phyloP scores from a whole-genome alignment of 2,113 vertebrate species.

The Herpetotheres cachinnans region DNA sequence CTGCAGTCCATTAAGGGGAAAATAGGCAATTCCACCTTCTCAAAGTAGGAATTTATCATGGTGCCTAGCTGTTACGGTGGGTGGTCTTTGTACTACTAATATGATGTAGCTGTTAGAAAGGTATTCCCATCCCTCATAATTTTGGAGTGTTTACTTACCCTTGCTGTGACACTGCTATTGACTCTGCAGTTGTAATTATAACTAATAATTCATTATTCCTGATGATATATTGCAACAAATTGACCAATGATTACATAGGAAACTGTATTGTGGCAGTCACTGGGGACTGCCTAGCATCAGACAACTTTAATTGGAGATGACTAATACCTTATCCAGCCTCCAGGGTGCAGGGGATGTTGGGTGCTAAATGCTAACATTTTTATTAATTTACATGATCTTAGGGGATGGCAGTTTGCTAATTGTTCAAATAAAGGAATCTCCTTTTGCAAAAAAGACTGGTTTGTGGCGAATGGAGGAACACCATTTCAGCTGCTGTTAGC shows the following conservation, averaged over 20 bases:
- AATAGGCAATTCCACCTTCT: not conserved
- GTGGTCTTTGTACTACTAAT: not conserved
- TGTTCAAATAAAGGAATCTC: not conserved
- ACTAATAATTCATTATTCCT: conserved; percentile 58
- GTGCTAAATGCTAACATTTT: conserved; percentile 5
- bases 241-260: conserved; percentile 22
- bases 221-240: conserved; percentile 51
- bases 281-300: conserved; percentile 15
- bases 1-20: not conserved
- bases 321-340: conserved; percentile 15
- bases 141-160: conserved; percentile 64
- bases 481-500: not conserved
- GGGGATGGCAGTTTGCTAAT: not conserved
- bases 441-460: not conserved
- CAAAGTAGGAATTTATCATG: not conserved
- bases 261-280: not conserved
- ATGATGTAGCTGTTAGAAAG: not conserved
- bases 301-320: conserved; percentile 48
- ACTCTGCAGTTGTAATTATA: conserved; percentile 55
- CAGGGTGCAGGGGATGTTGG: not conserved
- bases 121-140: conserved; percentile 33
- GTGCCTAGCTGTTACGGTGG: not conserved
- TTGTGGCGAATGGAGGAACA: not conserved
- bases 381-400: not conserved
- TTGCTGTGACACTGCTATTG: conserved; percentile 57